Evolutionary conservation across 2,888 invertebrate genomes (phyloP), one percentile per base, ranked within the genome.

Genomic region (Melolontha melolontha): DNA sequence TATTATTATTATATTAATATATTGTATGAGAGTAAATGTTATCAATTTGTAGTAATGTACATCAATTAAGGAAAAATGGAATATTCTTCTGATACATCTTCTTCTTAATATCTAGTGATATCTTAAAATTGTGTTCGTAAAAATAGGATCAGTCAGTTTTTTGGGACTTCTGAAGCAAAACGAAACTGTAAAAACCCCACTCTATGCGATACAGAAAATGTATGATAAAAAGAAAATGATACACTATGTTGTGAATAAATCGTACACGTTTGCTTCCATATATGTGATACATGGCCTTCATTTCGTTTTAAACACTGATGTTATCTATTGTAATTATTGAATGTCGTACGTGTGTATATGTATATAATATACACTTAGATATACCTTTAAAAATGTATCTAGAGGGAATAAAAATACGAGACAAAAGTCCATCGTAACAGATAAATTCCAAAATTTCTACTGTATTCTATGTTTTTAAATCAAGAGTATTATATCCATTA

Each of bases 241-340:
- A 39, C 47, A 49, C 52, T 47, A 29, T 65, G 42, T 54, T 55
- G 54, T 66, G 57, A 47, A 64, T 40, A 50, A 64, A 10, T 52
- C 50, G 39, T 39, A 51, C 62, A 51, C 51, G 64, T 77, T 75
- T 73, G 79, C 80, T 80, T 80, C 79, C 79, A 79, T 80, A 75
- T 76, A 79, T 80, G 80, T 80, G 80, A 80, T 80, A 80, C 77
- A 78, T 75, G 77, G 78, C 78, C 78, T 78, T 78, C 72, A 64
- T 72, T 66, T 68, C 64, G 49, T 66, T 44, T 57, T 65, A 51
- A 55, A 66, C 66, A 66, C 59, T 44, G 29, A 42, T 59, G 59
- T 59, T 59, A 59, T 44, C 44, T 59, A 59, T 17, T 39, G 42
- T 57, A 29, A 59, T 59, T 44, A 44, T 59, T 59, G 59, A 59